A percentile compares a stretch with the other conserved stretches of the same genome.
phyloP scores from a whole-genome alignment of 2,888 invertebrate genomes.

The Pollenia labialis region DNA sequence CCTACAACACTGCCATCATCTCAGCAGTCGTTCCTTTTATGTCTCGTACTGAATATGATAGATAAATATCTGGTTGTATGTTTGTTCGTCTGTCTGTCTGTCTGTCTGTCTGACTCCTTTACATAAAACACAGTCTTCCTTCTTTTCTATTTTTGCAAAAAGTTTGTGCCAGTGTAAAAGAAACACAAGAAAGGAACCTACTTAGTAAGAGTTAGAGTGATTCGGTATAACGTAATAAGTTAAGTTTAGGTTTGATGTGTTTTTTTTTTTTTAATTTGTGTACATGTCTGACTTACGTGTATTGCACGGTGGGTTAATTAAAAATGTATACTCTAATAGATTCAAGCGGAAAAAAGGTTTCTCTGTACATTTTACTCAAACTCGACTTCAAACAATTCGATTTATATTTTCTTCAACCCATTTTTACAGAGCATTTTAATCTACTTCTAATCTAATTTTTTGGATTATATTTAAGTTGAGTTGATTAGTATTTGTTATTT shows the following conservation, averaged over 20 bases:
- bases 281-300: slow-evolving; percentile 29
- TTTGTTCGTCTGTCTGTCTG: neutral
- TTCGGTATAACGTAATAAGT: neutral
- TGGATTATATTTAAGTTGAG: too few relatives aligned
- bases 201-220: neutral
- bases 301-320: slow-evolving; percentile 23
- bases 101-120: slow-evolving; percentile 22
- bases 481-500: too few relatives aligned
- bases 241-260: slow-evolving; percentile 10
- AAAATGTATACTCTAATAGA: neutral
- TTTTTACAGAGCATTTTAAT: too few relatives aligned
- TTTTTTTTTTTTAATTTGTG: neutral
- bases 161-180: neutral
- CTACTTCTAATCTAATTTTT: too few relatives aligned
- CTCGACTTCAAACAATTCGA: too few relatives aligned
- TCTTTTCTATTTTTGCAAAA: slow-evolving; percentile 25
- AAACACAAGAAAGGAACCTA: slow-evolving; percentile 18
- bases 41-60: slow-evolving; percentile 14
- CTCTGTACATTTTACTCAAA: too few relatives aligned
- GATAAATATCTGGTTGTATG: slow-evolving; percentile 25
- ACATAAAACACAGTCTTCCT: slow-evolving; percentile 32
- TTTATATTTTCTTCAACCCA: too few relatives aligned
- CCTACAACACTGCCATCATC: neutral
- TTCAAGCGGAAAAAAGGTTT: too few relatives aligned
- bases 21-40: neutral